Evolutionary conservation across 2,797 vertebrate genomes (phyloP).

Genomic region (Calcarius lapponicus): DNA sequence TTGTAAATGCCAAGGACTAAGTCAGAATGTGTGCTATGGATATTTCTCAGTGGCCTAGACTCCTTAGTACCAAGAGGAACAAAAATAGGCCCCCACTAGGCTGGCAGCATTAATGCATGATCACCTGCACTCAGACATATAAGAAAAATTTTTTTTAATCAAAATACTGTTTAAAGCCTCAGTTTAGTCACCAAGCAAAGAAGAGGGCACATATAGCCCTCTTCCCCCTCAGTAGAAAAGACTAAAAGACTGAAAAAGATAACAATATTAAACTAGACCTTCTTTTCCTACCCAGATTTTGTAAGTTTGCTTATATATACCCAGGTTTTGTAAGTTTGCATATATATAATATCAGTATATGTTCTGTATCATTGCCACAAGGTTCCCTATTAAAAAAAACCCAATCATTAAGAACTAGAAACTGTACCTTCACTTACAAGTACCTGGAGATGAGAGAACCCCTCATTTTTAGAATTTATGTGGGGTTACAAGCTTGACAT

Average conservation of each 20-base stretch:
- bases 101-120: not conserved
- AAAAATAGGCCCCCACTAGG: not conserved
- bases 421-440: not conserved
- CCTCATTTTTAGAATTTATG: not conserved
- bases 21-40: not conserved
- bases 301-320: not conserved
- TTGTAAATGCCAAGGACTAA: not conserved
- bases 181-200: not conserved
- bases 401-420: not conserved
- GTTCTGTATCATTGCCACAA: not conserved
- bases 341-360: not conserved
- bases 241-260: not conserved
- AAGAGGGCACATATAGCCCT: not conserved
- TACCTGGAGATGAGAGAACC: not conserved
- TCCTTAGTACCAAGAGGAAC: not conserved
- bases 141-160: not conserved
- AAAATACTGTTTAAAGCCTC: not conserved
- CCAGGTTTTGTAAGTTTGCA: not conserved
- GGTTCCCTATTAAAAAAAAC: not conserved
- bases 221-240: not conserved
- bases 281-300: not conserved
- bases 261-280: not conserved
- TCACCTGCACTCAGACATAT: not conserved
- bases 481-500: not conserved
- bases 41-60: not conserved